A percentile compares a stretch with the other conserved stretches of the same genome.
Evolutionary conservation across 2,888 invertebrate species (phyloP).

Genomic region (Lasioglossum malachurum): DNA sequence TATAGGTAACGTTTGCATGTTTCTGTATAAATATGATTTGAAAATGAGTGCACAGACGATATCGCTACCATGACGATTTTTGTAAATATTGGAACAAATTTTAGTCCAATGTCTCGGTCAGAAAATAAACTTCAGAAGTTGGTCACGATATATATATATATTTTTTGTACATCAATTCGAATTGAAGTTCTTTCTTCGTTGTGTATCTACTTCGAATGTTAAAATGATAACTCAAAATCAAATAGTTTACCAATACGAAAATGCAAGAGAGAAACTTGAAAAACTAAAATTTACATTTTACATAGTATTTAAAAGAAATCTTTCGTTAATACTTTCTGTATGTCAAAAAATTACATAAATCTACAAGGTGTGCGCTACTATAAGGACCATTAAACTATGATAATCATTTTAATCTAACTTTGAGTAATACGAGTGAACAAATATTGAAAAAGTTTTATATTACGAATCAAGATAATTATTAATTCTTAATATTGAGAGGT

Average conservation of each 20-base stretch:
- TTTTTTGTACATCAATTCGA: not conserved
- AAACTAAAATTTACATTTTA: constrained; percentile 43
- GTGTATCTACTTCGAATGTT: constrained; percentile 65
- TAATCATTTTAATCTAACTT: constrained; percentile 75
- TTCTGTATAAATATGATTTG: constrained; percentile 34
- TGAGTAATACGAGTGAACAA: constrained; percentile 68
- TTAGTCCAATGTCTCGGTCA: not conserved
- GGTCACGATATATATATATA: constrained; percentile 1
- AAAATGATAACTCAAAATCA: constrained; percentile 69
- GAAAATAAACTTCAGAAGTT: not conserved
- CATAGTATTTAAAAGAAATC: constrained; percentile 43
- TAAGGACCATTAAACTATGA: constrained; percentile 77
- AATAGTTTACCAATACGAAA: constrained; percentile 43
- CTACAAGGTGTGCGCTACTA: constrained; percentile 77
- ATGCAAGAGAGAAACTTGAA: constrained; percentile 53
- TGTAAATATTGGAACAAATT: not conserved
- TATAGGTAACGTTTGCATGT: constrained; percentile 44
- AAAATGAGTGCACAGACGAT: constrained; percentile 69
- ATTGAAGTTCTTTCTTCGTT: constrained; percentile 10
- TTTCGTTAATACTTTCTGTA: constrained; percentile 32
- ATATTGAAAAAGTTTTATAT: constrained; percentile 66
- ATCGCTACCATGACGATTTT: constrained; percentile 38
- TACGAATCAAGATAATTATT: constrained; percentile 67
- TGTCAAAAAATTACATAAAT: constrained; percentile 61
- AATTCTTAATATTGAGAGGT: constrained; percentile 72